phyloP scores from a whole-genome alignment of 2,888 invertebrate species.

The Parasteatoda lunata region DNA sequence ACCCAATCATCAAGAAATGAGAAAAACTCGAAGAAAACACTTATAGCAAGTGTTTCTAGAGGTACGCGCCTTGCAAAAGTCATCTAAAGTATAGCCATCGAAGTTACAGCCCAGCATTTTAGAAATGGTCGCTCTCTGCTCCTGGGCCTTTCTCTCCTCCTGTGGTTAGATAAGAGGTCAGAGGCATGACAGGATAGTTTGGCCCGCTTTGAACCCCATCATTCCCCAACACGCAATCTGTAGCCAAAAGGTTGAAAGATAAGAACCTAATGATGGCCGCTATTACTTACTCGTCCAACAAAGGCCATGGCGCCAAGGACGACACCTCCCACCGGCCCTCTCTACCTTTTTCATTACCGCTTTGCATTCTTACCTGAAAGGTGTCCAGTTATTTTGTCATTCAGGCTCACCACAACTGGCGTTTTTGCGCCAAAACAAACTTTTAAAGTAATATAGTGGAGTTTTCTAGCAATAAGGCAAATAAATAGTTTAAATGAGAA shows the following conservation, averaged over 20 bases:
- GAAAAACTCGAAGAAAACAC: constrained; percentile 1
- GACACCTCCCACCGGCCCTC: constrained; percentile 36
- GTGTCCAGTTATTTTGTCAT: constrained; percentile 23
- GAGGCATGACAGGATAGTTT: constrained; percentile 27
- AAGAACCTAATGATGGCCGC: constrained; percentile 63
- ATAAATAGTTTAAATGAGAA: too few relatives aligned
- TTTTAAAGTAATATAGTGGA: too few relatives aligned
- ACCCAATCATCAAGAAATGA: too few relatives aligned
- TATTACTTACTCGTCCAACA: constrained; percentile 57
- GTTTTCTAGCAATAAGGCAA: too few relatives aligned
- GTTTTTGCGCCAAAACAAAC: neutral
- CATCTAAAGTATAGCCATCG: constrained; percentile 12
- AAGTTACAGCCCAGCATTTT: constrained; percentile 26
- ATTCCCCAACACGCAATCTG: constrained; percentile 56
- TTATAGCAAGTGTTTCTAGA: constrained; percentile 12
- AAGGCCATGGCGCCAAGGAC: constrained; percentile 61
- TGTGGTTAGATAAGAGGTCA: constrained; percentile 65
- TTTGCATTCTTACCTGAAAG: constrained; percentile 14
- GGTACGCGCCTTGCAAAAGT: constrained; percentile 23
- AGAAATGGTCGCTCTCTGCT: constrained; percentile 35
- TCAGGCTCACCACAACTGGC: constrained; percentile 27
- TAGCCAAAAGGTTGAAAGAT: constrained; percentile 67
- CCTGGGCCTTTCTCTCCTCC: constrained; percentile 38
- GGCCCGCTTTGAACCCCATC: constrained; percentile 33
- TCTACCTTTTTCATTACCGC: constrained; percentile 13